phyloP scores from a whole-genome alignment of 2,113 vertebrate species.

The Myodes glareolus region DNA sequence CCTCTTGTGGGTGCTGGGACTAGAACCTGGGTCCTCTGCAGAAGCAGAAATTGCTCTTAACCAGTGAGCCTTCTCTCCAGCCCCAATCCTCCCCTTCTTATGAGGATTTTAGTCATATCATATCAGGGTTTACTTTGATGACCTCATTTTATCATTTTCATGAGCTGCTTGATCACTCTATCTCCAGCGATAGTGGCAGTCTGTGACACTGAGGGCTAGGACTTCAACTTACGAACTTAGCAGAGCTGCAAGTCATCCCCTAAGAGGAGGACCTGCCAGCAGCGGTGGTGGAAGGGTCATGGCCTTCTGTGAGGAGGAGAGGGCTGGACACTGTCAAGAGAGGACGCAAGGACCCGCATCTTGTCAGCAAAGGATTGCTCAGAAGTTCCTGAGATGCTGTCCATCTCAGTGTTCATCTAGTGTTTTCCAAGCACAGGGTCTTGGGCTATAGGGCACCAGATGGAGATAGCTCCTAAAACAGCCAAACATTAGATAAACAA shows the following conservation, averaged over 20 bases:
- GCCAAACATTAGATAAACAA: slow-evolving; percentile 47
- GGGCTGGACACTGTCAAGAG: neutral
- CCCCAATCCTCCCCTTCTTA: neutral
- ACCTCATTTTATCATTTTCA: slow-evolving; percentile 3
- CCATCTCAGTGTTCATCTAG: neutral
- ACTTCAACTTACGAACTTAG: neutral
- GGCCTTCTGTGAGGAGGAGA: neutral
- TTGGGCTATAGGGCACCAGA: neutral
- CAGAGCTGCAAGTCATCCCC: neutral
- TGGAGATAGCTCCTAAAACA: neutral
- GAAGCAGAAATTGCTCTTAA: neutral
- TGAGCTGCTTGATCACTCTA: neutral
- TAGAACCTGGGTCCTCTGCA: neutral
- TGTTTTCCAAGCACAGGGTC: neutral
- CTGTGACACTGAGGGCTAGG: neutral
- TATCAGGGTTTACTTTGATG: neutral
- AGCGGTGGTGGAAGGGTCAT: rapidly evolving
- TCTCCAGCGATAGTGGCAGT: neutral
- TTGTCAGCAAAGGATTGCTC: neutral
- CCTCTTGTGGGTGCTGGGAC: neutral
- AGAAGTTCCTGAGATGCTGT: neutral
- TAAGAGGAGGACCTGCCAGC: neutral
- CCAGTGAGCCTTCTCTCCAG: too few species aligned
- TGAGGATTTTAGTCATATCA: neutral
- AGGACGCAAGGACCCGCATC: neutral